Evolutionary conservation across 1,140 invertebrate genomes (phyloP).

Genomic region (Drosophila eugracilis): DNA sequence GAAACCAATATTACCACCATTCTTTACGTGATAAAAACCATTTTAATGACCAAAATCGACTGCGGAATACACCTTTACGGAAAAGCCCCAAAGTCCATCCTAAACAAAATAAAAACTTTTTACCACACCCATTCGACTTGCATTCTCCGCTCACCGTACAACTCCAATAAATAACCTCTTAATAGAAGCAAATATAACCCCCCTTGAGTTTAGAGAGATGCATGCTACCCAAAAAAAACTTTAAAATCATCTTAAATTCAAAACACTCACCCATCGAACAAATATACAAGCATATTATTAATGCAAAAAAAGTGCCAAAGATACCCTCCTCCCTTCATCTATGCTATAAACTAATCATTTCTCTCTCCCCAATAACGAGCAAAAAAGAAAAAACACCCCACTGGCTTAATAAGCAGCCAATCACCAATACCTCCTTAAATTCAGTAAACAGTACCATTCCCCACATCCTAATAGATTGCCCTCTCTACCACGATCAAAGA

Average conservation of each 20-base stretch:
- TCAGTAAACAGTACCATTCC: conserved; percentile 3
- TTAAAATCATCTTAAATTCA: background rate
- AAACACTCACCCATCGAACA: conserved; percentile 1
- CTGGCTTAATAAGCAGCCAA: conserved; percentile 3
- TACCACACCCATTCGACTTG: background rate
- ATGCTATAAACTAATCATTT: background rate
- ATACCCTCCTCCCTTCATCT: background rate
- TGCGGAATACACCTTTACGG: conserved; percentile 8
- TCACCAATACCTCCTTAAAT: conserved; percentile 12
- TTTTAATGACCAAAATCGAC: conserved; percentile 8
- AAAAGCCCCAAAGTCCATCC: conserved; percentile 5
- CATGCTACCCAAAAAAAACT: too few species aligned
- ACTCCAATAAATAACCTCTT: conserved; percentile 2
- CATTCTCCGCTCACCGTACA: background rate
- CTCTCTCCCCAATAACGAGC: background rate
- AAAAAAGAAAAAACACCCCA: too few species aligned
- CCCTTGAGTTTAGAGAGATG: too few species aligned
- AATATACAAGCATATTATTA: background rate
- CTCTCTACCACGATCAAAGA: too few species aligned
- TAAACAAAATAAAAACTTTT: conserved; percentile 16
- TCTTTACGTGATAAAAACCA: conserved; percentile 6
- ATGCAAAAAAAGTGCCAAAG: background rate
- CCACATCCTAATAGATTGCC: conserved; percentile 3
- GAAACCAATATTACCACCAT: conserved; percentile 3
- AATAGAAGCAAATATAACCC: background rate